These are phyloP conservation scores for Malaclemys terrapin DNA, from an alignment of 2,113 vertebrate genomes.

Conservation along the genomic window DNA sequence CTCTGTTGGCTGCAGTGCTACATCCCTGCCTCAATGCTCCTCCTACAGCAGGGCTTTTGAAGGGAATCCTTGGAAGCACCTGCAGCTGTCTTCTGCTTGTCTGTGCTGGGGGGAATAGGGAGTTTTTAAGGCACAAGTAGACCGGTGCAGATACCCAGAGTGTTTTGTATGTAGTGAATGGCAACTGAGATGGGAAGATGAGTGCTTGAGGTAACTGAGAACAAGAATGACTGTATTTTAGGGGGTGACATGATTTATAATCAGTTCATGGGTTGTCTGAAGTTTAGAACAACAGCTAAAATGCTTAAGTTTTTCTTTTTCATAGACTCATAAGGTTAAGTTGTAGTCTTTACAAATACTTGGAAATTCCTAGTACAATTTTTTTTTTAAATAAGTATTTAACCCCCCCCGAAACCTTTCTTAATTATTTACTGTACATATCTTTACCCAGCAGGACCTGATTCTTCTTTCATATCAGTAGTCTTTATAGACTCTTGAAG, in stretches of 20 bases:
- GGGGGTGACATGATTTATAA: background rate
- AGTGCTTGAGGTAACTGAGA: background rate
- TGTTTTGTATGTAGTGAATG: background rate
- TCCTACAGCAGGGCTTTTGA: background rate
- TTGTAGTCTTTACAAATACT: background rate
- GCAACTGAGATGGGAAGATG: fast-evolving
- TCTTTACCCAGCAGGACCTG: constrained; percentile 13
- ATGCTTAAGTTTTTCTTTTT: background rate
- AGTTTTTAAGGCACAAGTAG: too few relatives aligned
- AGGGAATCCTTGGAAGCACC: fast-evolving
- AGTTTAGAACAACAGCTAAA: background rate
- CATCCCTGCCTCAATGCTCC: fast-evolving
- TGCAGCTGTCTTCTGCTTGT: background rate
- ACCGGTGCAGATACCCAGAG: background rate
- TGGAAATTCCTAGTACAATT: background rate
- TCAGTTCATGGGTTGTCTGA: background rate
- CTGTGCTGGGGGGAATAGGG: background rate
- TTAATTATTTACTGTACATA: background rate
- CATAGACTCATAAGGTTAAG: background rate
- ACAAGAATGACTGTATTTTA: background rate
- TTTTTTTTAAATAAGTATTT: background rate
- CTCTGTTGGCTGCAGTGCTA: background rate
- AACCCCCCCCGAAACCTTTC: background rate
- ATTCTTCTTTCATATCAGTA: constrained; percentile 47
- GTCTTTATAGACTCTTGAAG: constrained; percentile 39